Evolutionary conservation across 1,140 invertebrate species (phyloP), one percentile per base, ranked within the genome.

Genomic region (Atopsyche davidsoni): DNA sequence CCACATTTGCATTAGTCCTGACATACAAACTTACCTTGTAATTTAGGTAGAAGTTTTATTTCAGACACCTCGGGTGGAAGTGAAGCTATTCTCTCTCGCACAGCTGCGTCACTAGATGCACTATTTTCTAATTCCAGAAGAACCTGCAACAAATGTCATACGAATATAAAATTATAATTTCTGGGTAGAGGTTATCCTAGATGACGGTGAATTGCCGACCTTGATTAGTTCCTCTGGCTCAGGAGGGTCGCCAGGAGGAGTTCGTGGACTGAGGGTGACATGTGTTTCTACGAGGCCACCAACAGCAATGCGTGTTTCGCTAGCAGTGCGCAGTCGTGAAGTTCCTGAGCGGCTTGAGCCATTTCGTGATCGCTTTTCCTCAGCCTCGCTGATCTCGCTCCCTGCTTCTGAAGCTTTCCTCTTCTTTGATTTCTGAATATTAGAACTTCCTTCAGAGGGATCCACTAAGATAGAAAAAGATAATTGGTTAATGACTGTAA

Each of bases 31-130:
- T 60, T 64, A 81, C 87, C 86, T 82, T 87, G 80, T 59, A 91
- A 74, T 76, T 89, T 89, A 52, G 83, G 79, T 32, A 96, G 76
- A 61, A 89, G 78, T 57, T 82, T 81, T 7, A 92, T 81, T 79
- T 97, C 93, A 2, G 92, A 95, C 2, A 98, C 92, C 77, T 96
- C 92, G 38, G 87, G 86, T 1, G 94, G 94, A 24, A 97, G 73
- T 38, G 87, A 91, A 0, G 94, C 91, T 58, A 98, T 97, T 62
- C 89, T 85, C 69, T 96, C 90, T 63, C 94, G 73, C 0, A 95
- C 87, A 19, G 79, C 79, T 44, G 92, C 94, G 79, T 98, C 94
- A 58, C 88, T 89, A 0, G 93, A 96, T 1, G 94, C 91, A 56
- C 92, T 90, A 60, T 88, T 91, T 72, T 97, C 94, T 56, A 97